Conservation (phyloP, 1,140 invertebrate genomes). For the Dendroctonus valens region DNA sequence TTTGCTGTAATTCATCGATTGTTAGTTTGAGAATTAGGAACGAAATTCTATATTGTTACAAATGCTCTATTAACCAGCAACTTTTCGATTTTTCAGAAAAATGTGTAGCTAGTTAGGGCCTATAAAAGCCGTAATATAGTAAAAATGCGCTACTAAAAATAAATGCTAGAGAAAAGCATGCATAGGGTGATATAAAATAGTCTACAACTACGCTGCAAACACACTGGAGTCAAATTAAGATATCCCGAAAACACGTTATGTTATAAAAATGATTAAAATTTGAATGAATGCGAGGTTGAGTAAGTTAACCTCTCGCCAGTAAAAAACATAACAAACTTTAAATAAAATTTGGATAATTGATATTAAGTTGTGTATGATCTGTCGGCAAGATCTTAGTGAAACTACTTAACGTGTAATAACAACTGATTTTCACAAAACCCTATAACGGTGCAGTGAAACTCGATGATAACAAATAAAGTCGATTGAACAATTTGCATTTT, state of each 20-base stretch:
- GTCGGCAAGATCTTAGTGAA: slow-evolving; percentile 5
- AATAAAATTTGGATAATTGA: not conserved
- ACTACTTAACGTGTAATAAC: slow-evolving; percentile 43
- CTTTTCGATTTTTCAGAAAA: not conserved
- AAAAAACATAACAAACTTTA: no score
- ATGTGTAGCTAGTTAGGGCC: not conserved
- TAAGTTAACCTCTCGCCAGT: no score
- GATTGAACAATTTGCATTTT: not conserved
- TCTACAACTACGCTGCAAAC: slow-evolving; percentile 13
- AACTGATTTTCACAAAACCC: slow-evolving; percentile 42
- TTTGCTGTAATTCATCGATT: no score
- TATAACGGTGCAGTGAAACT: slow-evolving; percentile 18
- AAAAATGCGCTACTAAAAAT: slow-evolving; percentile 7
- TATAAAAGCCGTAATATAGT: not conserved
- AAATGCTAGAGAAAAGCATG: slow-evolving; percentile 30
- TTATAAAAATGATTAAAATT: no score
- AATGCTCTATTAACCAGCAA: not conserved
- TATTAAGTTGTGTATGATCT: slow-evolving; percentile 3
- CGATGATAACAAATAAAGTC: not conserved
- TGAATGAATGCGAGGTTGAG: no score
- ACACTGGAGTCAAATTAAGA: not conserved
- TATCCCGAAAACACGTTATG: not conserved
- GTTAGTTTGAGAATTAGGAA: not conserved
- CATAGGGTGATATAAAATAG: slow-evolving; percentile 18
- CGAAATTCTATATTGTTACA: not conserved